Base-by-base conservation (phyloP, 2,797 vertebrate genomes). In the Acrossocheilus fasciatus region DNA sequence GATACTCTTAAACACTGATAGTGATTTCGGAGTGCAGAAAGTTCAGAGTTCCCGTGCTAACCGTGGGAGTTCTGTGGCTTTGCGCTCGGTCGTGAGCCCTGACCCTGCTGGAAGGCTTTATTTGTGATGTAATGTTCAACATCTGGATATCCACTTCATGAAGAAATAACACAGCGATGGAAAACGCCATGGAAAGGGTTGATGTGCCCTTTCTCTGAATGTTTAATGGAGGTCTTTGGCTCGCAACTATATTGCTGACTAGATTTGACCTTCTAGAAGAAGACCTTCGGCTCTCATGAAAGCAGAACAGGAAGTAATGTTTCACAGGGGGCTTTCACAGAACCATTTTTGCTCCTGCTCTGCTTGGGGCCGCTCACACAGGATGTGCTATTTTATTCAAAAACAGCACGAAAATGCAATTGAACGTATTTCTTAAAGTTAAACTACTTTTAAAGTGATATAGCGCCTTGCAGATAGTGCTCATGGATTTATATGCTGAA, bases 171-270 rank as follows among this genome's bases (percentile, higher is more conserved):
- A 86, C 70, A 43, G 77, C 20, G 30, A 79, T 30, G 39, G 23
- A 79, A 89, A 81, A 78, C 57, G 20, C 62, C 75, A 57, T 12
- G 12, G 59, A 89, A 88, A 82, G 59, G 88, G 89, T 87, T 88
- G 83, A 84, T 81, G 36, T 81, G 85, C 83, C 75, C 85, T 83
- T 54, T 80, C 52, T 86, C 74, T 89, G 77, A 91, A 90, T 90
- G 72, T 91, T 91, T 91, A 89, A 91, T 86, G 90, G 87, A 81
- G 64, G 86, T 83, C 84, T 82, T 91, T 88, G 88, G 88, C 85
- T 83, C 45, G 66, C 74, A 45, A 54, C 77, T 50, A 82, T 76
- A 45, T 76, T 84, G 74, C 83, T 73, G 72, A 86, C 64, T 78
- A 84, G 64, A 75, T 87, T 23, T 90, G 87, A 89, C 84, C 81